Evolutionary conservation across 1,140 invertebrate species (phyloP).

Genomic region (Vanessa tameamea): DNA sequence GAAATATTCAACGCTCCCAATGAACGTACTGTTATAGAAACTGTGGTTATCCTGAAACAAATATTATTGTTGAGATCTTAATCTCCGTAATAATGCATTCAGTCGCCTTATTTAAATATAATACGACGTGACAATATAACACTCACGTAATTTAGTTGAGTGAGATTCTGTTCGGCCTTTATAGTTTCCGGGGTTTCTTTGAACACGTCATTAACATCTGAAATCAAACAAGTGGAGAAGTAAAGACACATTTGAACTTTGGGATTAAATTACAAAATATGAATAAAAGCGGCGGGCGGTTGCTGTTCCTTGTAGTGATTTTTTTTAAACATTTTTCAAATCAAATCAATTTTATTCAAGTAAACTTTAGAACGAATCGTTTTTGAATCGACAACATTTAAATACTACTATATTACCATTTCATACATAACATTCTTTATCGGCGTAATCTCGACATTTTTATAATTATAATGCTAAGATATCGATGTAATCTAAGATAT

Average conservation of each 20-base stretch:
- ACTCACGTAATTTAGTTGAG: conserved; percentile 61
- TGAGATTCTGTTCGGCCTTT: conserved; percentile 62
- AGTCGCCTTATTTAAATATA: too few species aligned
- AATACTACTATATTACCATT: background rate
- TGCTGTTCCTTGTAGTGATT: background rate
- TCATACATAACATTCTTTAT: too few species aligned
- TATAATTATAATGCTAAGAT: too few species aligned
- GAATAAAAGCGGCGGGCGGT: too few species aligned
- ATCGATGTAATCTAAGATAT: too few species aligned
- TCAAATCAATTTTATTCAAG: too few species aligned
- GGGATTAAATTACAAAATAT: background rate
- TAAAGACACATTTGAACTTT: background rate
- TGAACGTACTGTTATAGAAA: conserved; percentile 90
- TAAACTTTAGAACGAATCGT: too few species aligned
- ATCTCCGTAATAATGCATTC: background rate
- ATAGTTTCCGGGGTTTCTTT: conserved; percentile 64
- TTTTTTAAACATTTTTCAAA: too few species aligned
- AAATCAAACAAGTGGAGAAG: conserved; percentile 28
- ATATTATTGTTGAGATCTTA: background rate
- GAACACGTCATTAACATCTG: conserved; percentile 60
- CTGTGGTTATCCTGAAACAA: conserved; percentile 84
- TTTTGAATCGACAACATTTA: too few species aligned
- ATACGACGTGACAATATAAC: too few species aligned
- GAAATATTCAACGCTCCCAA: conserved; percentile 81
- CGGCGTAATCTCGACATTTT: too few species aligned